Evolutionary conservation across 2,888 invertebrate species (phyloP), one percentile per base, ranked within the genome.

Genomic region (Leptogaster cylindrica): DNA sequence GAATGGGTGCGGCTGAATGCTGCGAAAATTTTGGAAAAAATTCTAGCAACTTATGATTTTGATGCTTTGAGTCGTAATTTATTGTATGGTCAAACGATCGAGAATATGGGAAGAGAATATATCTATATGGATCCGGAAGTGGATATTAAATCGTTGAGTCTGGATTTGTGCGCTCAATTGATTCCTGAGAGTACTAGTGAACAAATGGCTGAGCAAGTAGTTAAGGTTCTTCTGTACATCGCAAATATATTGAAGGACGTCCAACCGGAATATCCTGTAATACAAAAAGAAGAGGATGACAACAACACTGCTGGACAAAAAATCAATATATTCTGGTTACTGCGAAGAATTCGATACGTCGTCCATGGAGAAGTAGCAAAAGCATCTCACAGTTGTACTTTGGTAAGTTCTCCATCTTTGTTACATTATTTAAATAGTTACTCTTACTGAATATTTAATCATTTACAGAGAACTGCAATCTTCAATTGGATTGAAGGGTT

Each of bases 401-500:
- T 94, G 82, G 93, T 93, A 83, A 84, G 86, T 84, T 36, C 6
- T 31, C 6, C 6, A 31, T 31, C 6, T 31, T 31, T 31, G 23
- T 28, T 14, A 33, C 31, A 48, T 50, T 50, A 12, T n/a, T 4
- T 50, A 25, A 50, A 23, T 50, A 44, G 3, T 28, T 65, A 12
- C 28, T 31, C 23, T 48, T 4, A 12, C 18, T 36, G n/a, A 39
- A 61, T 46, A 65, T 67, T 69, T 4, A 18, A 28, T 52, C n/a
- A 18, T 18, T 82, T 83, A 1, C 79, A 93, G 92, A 85, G 95
- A 72, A 86, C 85, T 31, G 87, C 90, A 74, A 87, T 92, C 48
- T 94, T 95, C 75, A 91, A 92, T 73, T 93, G 91, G 85, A 87
- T 92, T 73, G 90, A 90, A 18, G 93, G 91, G 10, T 77, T 94